phyloP scores from a whole-genome alignment of 1,140 invertebrate genomes.

The Asobara japonica region DNA sequence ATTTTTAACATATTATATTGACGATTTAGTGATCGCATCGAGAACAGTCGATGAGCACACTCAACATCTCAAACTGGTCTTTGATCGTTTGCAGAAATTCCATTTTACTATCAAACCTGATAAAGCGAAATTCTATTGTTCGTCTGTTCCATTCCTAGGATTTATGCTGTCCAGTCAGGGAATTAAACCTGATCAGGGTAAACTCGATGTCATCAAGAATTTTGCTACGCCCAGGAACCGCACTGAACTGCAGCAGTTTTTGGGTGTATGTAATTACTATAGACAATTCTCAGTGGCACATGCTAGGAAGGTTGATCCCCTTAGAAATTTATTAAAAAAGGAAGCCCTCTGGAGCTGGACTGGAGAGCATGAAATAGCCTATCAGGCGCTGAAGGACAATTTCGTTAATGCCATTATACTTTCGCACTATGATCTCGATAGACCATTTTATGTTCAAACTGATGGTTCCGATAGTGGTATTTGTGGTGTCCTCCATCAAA shows the following conservation, averaged over 20 bases:
- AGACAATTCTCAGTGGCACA: background rate
- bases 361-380: background rate
- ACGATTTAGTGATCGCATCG: background rate
- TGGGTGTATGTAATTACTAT: constrained; percentile 17
- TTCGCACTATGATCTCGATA: background rate
- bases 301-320: background rate
- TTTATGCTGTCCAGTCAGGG: background rate
- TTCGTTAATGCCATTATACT: background rate
- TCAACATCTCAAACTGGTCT: background rate
- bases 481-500: background rate
- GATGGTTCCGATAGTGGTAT: constrained; percentile 8
- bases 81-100: background rate
- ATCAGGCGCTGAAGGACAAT: background rate
- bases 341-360: background rate
- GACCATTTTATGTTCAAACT: background rate
- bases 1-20: constrained; percentile 10
- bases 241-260: background rate
- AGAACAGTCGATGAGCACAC: background rate
- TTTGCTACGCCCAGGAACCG: background rate
- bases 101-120: background rate
- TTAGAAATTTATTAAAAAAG: constrained; percentile 10
- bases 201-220: background rate
- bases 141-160: background rate
- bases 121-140: background rate
- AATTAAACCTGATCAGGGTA: background rate